Evolutionary conservation across 2,888 invertebrate species (phyloP).

Genomic region (Strigamia transsilvanica): DNA sequence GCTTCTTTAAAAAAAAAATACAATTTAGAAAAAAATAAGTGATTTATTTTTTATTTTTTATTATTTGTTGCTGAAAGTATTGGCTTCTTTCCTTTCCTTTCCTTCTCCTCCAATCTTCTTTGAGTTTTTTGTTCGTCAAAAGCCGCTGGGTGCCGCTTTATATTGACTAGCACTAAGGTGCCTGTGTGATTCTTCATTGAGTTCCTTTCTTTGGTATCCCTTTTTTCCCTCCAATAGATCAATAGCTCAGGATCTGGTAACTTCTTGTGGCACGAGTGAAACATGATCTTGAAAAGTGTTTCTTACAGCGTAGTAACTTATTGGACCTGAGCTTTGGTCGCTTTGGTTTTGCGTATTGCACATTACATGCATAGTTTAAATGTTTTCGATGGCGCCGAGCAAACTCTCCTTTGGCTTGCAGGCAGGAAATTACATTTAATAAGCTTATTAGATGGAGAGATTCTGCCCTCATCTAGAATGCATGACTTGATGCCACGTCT

Average conservation of each 20-base stretch:
- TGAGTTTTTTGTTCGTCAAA: slow-evolving; percentile 22
- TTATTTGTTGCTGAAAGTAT: slow-evolving; percentile 7
- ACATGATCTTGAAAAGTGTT: slow-evolving; percentile 11
- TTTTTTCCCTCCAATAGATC: neutral
- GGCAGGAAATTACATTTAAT: slow-evolving; percentile 35
- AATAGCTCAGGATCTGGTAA: neutral
- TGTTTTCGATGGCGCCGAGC: slow-evolving; percentile 16
- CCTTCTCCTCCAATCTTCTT: slow-evolving; percentile 1
- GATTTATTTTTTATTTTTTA: neutral
- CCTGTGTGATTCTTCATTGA: slow-evolving; percentile 17
- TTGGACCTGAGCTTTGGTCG: slow-evolving; percentile 7
- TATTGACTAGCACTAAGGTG: slow-evolving; percentile 7
- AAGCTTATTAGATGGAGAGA: slow-evolving; percentile 32
- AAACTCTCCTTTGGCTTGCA: neutral
- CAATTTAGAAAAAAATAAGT: slow-evolving; percentile 3
- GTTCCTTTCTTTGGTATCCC: neutral
- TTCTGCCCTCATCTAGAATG: neutral
- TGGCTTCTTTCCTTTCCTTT: neutral
- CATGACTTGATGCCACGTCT: slow-evolving; percentile 10
- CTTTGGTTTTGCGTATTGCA: slow-evolving; percentile 9
- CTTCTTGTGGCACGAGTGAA: slow-evolving; percentile 7
- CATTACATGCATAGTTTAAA: slow-evolving; percentile 13
- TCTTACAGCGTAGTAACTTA: slow-evolving; percentile 4
- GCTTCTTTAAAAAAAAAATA: neutral
- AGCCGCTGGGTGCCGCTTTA: slow-evolving; percentile 16